phyloP scores from a whole-genome alignment of 30 jellyfish, hydroid and myxozoan genomes.

The Mastigias papua region DNA sequence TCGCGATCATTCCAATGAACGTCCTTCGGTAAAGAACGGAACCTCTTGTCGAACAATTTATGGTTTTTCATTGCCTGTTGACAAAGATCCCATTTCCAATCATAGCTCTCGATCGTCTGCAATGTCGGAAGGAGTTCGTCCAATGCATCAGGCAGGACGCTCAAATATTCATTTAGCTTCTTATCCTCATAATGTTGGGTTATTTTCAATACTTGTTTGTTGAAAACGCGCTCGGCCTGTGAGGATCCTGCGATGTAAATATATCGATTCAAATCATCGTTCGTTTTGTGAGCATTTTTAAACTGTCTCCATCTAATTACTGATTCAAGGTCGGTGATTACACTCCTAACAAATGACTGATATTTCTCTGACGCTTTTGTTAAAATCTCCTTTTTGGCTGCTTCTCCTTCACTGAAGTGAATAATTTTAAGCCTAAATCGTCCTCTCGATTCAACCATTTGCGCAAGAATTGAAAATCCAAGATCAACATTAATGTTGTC shows the following conservation, averaged over 20 bases:
- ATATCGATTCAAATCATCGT: constrained; percentile 72
- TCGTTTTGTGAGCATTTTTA: constrained; percentile 33
- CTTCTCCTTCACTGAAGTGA: constrained; percentile 82
- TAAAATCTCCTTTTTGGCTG: constrained; percentile 62
- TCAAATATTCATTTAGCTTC: constrained; percentile 84
- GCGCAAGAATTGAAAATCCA: constrained; percentile 87
- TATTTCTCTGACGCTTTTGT: constrained; percentile 74
- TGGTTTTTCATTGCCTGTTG: constrained; percentile 92
- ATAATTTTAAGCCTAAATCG: constrained; percentile 80
- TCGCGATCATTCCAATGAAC: constrained; percentile 94
- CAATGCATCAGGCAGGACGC: constrained; percentile 93
- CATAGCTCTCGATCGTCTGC: constrained; percentile 87
- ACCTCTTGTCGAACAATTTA: constrained; percentile 85
- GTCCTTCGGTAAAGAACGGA: constrained; percentile 80
- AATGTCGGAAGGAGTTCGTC: constrained; percentile 96
- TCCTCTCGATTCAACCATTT: constrained; percentile 86
- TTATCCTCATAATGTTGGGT: constrained; percentile 92
- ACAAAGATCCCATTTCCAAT: constrained; percentile 98
- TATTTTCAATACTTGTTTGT: constrained; percentile 88
- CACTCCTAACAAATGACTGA: constrained; percentile 78
- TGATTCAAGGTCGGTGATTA: constrained; percentile 80
- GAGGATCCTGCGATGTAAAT: constrained; percentile 77
- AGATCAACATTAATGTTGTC: constrained; percentile 80
- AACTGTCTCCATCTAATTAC: constrained; percentile 89
- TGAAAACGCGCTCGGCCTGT: constrained; percentile 85